Conservation (phyloP, 2,113 vertebrate species). For the Rhinogobius similis region DNA sequence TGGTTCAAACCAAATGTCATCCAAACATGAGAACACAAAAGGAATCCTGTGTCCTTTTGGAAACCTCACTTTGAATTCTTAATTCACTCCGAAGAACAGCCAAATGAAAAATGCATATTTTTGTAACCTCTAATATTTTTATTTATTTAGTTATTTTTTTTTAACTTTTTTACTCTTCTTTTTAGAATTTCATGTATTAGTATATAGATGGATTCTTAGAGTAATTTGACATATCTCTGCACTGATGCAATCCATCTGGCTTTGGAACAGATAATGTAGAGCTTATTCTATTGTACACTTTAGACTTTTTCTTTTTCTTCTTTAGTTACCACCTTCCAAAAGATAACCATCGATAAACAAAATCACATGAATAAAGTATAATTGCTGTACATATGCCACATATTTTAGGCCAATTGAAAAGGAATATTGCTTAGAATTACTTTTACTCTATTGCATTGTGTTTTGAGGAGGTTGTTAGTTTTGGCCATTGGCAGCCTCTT, state of each 20-base stretch:
- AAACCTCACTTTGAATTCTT: conserved; percentile 4
- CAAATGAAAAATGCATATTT: conserved; percentile 9
- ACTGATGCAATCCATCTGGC: too few species aligned
- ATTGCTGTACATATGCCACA: background rate
- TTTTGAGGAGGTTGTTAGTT: background rate
- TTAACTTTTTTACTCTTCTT: too few species aligned
- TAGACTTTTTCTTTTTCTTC: too few species aligned
- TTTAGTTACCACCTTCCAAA: too few species aligned
- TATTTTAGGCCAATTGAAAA: background rate
- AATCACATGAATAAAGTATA: too few species aligned
- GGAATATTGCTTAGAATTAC: background rate
- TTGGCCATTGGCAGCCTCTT: background rate
- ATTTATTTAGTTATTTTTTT: too few species aligned
- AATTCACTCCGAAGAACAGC: conserved; percentile 5
- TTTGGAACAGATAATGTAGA: too few species aligned
- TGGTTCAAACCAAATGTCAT: conserved; percentile 21
- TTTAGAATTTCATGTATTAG: too few species aligned
- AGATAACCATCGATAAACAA: too few species aligned
- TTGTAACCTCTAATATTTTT: background rate
- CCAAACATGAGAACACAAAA: conserved; percentile 6
- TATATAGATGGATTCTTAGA: background rate
- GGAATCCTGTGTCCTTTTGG: background rate
- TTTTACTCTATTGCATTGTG: background rate
- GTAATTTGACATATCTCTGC: background rate
- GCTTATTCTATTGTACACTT: too few species aligned